These are phyloP conservation scores for Zoanthus gigantus DNA, from an alignment of 92 coral and sea anemone genomes.

Conservation along the genomic window DNA sequence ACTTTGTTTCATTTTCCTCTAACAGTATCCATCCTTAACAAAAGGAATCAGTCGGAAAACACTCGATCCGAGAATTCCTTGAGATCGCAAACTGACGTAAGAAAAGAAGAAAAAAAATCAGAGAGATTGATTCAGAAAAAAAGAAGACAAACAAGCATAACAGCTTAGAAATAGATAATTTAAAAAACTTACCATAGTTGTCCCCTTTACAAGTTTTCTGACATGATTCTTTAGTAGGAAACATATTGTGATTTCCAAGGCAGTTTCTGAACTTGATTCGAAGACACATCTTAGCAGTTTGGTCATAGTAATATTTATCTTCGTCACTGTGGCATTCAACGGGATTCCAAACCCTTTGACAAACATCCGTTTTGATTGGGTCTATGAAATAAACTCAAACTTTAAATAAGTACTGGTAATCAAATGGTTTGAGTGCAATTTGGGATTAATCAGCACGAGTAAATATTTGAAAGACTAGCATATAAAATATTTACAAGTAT, in stretches of 20 bases:
- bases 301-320: constrained; percentile 71
- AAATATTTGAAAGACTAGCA: too few species aligned
- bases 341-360: constrained; percentile 85
- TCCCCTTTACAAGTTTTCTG: constrained; percentile 67
- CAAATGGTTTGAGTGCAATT: too few species aligned
- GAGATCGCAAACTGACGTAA: too few species aligned
- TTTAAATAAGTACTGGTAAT: not conserved
- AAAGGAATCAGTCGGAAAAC: too few species aligned
- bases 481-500: too few species aligned
- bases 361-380: constrained; percentile 61
- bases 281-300: constrained; percentile 68
- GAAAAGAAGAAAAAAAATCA: too few species aligned
- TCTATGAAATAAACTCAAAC: not conserved
- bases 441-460: too few species aligned
- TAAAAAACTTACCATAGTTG: constrained; percentile 57
- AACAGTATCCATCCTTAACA: too few species aligned
- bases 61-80: too few species aligned
- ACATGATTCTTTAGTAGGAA: constrained; percentile 64
- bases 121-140: not conserved
- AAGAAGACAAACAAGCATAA: not conserved
- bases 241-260: constrained; percentile 91
- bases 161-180: not conserved
- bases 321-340: constrained; percentile 73
- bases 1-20: too few species aligned
- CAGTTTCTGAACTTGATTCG: constrained; percentile 79